Percentiles rank a stretch among this genome's conserved stretches.
Conservation (phyloP, 2,888 invertebrate species). For the Drosophila anceps region DNA sequence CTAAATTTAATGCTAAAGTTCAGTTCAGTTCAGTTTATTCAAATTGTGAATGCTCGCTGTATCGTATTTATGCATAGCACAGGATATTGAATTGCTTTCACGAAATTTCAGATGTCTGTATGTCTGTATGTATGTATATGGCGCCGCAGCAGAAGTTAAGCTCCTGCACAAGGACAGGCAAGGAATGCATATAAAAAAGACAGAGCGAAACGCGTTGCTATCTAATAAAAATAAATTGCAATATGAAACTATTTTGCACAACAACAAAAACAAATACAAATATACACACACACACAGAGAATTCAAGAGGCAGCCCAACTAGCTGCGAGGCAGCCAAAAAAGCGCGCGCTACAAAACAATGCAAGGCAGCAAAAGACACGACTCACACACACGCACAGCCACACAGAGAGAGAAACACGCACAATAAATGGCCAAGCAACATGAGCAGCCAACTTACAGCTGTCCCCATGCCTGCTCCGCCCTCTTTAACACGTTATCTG, state of each 20-base stretch:
- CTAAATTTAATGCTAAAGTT: slow-evolving; percentile 70
- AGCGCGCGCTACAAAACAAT: slow-evolving; percentile 29
- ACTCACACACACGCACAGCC: not conserved
- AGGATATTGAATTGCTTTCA: slow-evolving; percentile 24
- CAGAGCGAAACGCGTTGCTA: slow-evolving; percentile 25
- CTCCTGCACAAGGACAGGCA: slow-evolving; percentile 6
- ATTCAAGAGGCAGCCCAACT: slow-evolving; percentile 3
- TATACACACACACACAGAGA: not conserved
- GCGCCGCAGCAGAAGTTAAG: not conserved
- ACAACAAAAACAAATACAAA: slow-evolving; percentile 15
- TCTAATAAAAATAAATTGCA: slow-evolving; percentile 74
- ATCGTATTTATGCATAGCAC: slow-evolving; percentile 17
- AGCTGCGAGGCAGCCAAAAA: slow-evolving; percentile 18
- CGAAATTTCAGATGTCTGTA: slow-evolving; percentile 26
- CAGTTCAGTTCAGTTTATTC: slow-evolving; percentile 47
- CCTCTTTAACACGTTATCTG: slow-evolving; percentile 20
- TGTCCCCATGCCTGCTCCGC: not conserved
- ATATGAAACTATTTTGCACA: slow-evolving; percentile 72
- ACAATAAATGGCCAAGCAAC: slow-evolving; percentile 44
- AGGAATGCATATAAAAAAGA: slow-evolving; percentile 46
- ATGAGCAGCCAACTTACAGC: slow-evolving; percentile 24
- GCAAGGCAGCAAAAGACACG: slow-evolving; percentile 14
- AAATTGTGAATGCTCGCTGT: slow-evolving; percentile 31
- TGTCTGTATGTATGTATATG: not conserved
- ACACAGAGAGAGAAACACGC: not conserved